phyloP scores from a whole-genome alignment of 2,797 vertebrate species.

The Lycodopsis pacificus region DNA sequence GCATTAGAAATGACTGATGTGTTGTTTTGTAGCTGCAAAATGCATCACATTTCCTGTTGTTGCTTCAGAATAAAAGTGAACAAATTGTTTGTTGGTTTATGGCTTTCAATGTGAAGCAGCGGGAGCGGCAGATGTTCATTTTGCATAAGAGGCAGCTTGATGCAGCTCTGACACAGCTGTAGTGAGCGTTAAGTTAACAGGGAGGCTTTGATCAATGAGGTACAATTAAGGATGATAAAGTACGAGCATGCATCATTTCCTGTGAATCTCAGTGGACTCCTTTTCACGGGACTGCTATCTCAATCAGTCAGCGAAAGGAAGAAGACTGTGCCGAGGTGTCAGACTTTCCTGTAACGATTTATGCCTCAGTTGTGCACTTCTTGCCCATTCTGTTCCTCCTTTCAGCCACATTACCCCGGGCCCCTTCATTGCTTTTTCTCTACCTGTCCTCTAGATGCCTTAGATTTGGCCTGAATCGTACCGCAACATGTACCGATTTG shows the following conservation, averaged over 20 bases:
- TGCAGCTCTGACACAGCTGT: not conserved
- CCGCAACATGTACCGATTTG: too few species aligned
- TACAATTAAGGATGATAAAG: not conserved
- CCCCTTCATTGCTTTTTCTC: not conserved
- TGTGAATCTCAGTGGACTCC: not conserved
- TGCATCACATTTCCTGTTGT: not conserved
- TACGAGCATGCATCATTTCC: not conserved
- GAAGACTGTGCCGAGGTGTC: not conserved
- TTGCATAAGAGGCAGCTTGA: not conserved
- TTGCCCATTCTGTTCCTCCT: not conserved
- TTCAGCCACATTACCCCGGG: not conserved
- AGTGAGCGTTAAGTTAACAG: not conserved
- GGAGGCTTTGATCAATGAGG: not conserved
- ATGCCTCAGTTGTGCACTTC: not conserved
- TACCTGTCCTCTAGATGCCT: too few species aligned
- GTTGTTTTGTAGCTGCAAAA: not conserved
- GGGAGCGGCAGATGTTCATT: constrained; percentile 6
- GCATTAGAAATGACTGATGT: not conserved
- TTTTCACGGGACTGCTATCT: not conserved
- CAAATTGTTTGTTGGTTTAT: not conserved
- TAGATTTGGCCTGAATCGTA: too few species aligned
- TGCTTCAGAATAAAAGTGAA: not conserved
- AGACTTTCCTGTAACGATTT: not conserved
- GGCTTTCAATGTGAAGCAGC: not conserved
- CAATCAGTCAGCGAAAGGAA: not conserved